phyloP scores from a whole-genome alignment of 2,888 invertebrate genomes.

The Druceiella hillmani region DNA sequence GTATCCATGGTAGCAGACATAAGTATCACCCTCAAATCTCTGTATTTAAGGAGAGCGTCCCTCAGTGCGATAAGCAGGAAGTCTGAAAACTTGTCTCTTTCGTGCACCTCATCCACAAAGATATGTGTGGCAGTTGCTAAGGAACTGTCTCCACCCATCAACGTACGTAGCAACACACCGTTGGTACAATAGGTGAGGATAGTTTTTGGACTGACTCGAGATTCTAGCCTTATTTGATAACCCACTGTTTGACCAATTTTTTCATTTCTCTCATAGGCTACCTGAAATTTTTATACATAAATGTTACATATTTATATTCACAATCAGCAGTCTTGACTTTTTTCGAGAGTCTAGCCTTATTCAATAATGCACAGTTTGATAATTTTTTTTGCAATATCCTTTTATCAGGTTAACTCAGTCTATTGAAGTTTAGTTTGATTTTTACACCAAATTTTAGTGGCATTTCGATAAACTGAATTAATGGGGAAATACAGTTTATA shows the following conservation, averaged over 20 bases:
- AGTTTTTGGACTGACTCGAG: slow-evolving; percentile 72
- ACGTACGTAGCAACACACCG: slow-evolving; percentile 79
- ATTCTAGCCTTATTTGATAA: slow-evolving; percentile 89
- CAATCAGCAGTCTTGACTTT: too few relatives aligned
- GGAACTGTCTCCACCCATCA: slow-evolving; percentile 74
- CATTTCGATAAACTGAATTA: too few relatives aligned
- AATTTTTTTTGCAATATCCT: too few relatives aligned
- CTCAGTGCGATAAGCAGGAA: slow-evolving; percentile 83
- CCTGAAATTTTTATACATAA: slow-evolving; percentile 55
- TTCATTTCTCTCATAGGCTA: slow-evolving; percentile 65
- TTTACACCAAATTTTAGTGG: too few relatives aligned
- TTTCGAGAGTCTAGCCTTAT: too few relatives aligned
- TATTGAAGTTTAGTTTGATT: too few relatives aligned
- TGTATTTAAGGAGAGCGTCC: slow-evolving; percentile 64
- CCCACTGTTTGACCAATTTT: slow-evolving; percentile 68
- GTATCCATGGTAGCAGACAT: slow-evolving; percentile 96
- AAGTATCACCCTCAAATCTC: slow-evolving; percentile 73
- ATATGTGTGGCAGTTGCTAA: slow-evolving; percentile 70
- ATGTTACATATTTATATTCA: too few relatives aligned
- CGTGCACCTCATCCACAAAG: slow-evolving; percentile 93
- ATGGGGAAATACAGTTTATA: too few relatives aligned
- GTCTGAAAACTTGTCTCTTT: slow-evolving; percentile 88
- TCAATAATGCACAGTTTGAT: too few relatives aligned
- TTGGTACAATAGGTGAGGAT: slow-evolving; percentile 88
- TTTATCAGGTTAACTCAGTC: too few relatives aligned